phyloP scores from a whole-genome alignment of 2,888 invertebrate species.

The Vesta saturnalis region DNA sequence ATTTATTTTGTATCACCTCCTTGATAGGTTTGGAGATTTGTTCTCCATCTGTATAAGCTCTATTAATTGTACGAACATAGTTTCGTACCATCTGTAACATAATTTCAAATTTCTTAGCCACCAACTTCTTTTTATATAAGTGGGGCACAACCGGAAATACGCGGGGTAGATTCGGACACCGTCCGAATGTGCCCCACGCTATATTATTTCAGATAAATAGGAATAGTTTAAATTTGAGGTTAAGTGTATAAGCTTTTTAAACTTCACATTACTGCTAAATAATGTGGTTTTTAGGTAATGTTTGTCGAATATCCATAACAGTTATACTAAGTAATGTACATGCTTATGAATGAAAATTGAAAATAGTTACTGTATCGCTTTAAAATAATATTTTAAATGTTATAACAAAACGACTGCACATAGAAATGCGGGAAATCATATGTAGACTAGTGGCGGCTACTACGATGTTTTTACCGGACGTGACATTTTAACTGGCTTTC shows the following conservation, averaged over 20 bases:
- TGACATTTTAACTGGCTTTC: no score
- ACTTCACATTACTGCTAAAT: no score
- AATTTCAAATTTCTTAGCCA: background rate
- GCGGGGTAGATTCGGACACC: background rate
- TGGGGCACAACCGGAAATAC: background rate
- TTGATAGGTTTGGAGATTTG: background rate
- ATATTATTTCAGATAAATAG: background rate
- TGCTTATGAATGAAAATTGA: no score
- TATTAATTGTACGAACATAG: background rate
- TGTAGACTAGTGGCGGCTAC: no score
- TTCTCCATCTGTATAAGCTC: background rate
- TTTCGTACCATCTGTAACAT: background rate
- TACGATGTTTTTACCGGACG: no score
- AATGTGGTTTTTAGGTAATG: no score
- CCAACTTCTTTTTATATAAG: background rate
- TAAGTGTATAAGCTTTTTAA: background rate
- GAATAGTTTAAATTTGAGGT: no score
- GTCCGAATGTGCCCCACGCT: background rate
- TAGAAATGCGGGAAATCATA: background rate
- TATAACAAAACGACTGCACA: no score
- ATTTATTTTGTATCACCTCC: background rate
- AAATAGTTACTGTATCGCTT: no score
- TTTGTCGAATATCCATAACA: no score
- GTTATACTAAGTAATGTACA: no score
- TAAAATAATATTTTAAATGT: background rate